A percentile compares a stretch with the other conserved stretches of the same genome.
Evolutionary conservation across 2,888 invertebrate species (phyloP).

Genomic region (Lymantria dispar): DNA sequence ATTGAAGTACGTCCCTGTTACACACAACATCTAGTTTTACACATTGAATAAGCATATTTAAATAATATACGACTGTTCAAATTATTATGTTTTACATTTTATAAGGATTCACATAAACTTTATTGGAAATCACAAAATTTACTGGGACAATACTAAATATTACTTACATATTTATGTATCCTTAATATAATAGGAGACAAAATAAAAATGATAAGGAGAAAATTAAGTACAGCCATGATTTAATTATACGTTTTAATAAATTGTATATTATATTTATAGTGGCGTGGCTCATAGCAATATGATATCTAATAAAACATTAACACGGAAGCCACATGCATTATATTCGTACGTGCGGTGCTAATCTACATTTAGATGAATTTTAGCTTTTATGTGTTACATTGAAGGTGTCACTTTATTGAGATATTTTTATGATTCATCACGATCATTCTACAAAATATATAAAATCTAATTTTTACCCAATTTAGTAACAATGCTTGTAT

Average conservation of each 20-base stretch:
- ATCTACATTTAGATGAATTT: constrained; percentile 41
- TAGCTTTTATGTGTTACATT: constrained; percentile 25
- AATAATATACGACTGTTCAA: not conserved
- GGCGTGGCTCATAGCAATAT: constrained; percentile 22
- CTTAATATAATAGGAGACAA: constrained; percentile 2
- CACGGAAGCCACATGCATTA: constrained; percentile 50
- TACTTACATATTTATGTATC: not conserved
- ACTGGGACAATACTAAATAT: not conserved
- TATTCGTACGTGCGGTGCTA: constrained; percentile 41
- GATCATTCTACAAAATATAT: not conserved
- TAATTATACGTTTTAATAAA: constrained; percentile 23
- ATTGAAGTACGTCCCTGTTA: constrained; percentile 98
- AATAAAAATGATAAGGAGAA: constrained; percentile 46
- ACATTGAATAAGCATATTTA: not conserved
- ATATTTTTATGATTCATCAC: not conserved
- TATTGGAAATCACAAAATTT: not conserved
- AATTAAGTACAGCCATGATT: constrained; percentile 45
- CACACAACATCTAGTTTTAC: constrained; percentile 33
- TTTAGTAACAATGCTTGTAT: constrained; percentile 14
- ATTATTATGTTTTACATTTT: not conserved
- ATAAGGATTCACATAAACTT: not conserved
- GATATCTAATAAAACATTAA: constrained; percentile 33
- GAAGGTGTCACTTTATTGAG: constrained; percentile 20
- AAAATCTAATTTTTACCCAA: constrained; percentile 3
- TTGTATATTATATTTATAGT: constrained; percentile 17